Evolutionary conservation across 1,140 invertebrate genomes (phyloP).

Genomic region (Drosophila truncata): DNA sequence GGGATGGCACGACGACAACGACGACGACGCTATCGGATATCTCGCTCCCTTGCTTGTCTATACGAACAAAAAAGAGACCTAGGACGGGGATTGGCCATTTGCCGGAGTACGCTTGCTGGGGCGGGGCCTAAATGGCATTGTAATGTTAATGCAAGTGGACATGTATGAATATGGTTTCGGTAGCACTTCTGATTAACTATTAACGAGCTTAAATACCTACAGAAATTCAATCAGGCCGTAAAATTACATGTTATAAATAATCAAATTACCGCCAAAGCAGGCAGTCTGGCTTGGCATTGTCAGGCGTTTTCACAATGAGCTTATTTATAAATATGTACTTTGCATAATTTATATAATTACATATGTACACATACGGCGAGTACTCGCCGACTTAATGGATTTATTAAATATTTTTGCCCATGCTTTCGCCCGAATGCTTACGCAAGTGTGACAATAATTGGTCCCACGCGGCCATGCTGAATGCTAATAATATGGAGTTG

Average conservation of each 20-base stretch:
- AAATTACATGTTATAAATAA: conserved; percentile 44
- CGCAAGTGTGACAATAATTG: conserved; percentile 36
- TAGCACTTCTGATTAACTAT: conserved; percentile 46
- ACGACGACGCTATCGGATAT: conserved; percentile 32
- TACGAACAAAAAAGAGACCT: conserved; percentile 32
- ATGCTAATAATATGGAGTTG: conserved; percentile 38
- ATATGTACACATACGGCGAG: conserved; percentile 18
- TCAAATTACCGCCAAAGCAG: conserved; percentile 28
- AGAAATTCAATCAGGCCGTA: conserved; percentile 43
- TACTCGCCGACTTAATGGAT: conserved; percentile 18
- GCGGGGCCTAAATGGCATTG: conserved; percentile 30
- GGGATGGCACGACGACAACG: conserved; percentile 32
- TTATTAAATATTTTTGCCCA: conserved; percentile 23
- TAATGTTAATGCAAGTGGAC: conserved; percentile 25
- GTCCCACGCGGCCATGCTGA: conserved; percentile 32
- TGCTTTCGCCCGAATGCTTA: neutral
- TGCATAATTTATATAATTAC: conserved; percentile 43
- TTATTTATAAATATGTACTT: conserved; percentile 46
- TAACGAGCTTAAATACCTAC: conserved; percentile 47
- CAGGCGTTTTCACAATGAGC: conserved; percentile 23
- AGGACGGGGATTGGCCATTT: conserved; percentile 40
- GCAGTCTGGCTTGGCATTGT: conserved; percentile 1
- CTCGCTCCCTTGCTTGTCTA: conserved; percentile 27
- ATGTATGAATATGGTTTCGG: conserved; percentile 37
- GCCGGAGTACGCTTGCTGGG: conserved; percentile 27